Percentiles rank a stretch among this genome's conserved stretches.
Conservation (phyloP, 2,888 invertebrate species). For the Tuberolachnus salignus region DNA sequence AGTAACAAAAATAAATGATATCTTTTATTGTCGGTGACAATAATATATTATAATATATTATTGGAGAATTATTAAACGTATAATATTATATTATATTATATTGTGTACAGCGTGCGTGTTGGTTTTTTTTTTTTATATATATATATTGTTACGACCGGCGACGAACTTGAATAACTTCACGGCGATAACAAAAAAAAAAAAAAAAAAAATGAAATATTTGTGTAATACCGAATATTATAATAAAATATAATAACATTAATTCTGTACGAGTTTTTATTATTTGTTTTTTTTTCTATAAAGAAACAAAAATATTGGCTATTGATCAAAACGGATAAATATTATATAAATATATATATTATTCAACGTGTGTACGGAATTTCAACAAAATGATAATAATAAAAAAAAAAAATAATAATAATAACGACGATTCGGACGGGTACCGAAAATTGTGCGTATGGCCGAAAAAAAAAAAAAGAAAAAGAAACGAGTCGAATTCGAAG, state of each 20-base stretch:
- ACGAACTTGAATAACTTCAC: not conserved
- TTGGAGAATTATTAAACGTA: slow-evolving; percentile 11
- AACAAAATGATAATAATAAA: not conserved
- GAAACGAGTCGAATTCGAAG: not conserved
- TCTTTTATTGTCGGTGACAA: too few relatives aligned
- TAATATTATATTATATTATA: not conserved
- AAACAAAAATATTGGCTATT: slow-evolving; percentile 5
- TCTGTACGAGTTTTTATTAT: too few relatives aligned
- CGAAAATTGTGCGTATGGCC: too few relatives aligned
- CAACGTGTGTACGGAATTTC: not conserved
- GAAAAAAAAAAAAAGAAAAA: not conserved
- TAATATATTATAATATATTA: too few relatives aligned
- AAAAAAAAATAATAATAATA: not conserved
- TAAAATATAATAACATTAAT: too few relatives aligned
- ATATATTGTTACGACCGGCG: not conserved
- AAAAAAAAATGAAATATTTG: too few relatives aligned
- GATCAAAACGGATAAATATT: not conserved
- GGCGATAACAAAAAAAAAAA: not conserved
- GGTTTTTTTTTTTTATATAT: too few relatives aligned
- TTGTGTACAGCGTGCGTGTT: too few relatives aligned
- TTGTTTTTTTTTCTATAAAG: too few relatives aligned
- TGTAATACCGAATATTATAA: too few relatives aligned
- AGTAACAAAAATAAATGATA: too few relatives aligned
- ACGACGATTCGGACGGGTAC: too few relatives aligned
- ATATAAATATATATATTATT: not conserved